Conservation (phyloP, 2,797 vertebrate species). For the Semaprochilodus insignis region DNA sequence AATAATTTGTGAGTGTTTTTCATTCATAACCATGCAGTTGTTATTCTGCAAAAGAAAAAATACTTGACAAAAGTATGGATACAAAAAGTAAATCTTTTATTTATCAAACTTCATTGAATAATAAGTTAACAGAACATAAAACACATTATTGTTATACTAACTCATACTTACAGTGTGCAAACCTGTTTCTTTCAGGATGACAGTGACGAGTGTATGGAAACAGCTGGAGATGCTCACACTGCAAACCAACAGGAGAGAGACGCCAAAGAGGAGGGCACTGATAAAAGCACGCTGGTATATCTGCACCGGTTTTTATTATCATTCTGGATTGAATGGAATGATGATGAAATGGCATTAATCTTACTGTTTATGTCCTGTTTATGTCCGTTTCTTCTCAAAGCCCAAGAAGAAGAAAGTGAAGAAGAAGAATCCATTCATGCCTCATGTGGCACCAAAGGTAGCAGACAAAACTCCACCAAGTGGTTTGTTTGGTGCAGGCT, state of each 20-base stretch:
- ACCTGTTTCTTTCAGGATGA: neutral
- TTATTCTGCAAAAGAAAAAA: too few relatives aligned
- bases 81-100: too few relatives aligned
- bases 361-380: neutral
- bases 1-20: too few relatives aligned
- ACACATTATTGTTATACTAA: neutral
- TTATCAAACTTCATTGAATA: too few relatives aligned
- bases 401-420: constrained; percentile 59
- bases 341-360: neutral
- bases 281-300: neutral
- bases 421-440: constrained; percentile 72
- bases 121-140: neutral
- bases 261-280: neutral
- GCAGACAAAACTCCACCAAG: neutral
- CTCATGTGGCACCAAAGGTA: constrained; percentile 63
- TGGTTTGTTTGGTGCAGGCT: neutral
- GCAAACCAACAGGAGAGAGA: neutral
- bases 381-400: constrained; percentile 9
- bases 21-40: too few relatives aligned
- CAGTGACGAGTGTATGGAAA: neutral
- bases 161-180: neutral
- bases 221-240: neutral
- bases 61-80: too few relatives aligned
- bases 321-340: too few relatives aligned
- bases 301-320: neutral